These are phyloP conservation scores for Catharus bicknelli DNA, from an alignment of 2,113 vertebrate genomes.

Conservation along the genomic window DNA sequence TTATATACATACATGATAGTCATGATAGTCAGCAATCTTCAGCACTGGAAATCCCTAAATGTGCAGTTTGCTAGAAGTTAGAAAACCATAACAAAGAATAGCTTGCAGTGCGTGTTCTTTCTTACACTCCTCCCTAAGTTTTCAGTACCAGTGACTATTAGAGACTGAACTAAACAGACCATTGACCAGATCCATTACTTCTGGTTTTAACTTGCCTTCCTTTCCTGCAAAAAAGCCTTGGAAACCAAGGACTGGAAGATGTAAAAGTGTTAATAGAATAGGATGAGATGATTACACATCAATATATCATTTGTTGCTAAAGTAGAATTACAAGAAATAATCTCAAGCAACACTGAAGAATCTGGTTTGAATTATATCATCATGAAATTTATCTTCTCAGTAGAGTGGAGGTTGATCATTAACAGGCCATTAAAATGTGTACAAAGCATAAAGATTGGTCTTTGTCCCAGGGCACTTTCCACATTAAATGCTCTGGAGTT, in stretches of 20 bases:
- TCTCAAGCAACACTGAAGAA: not conserved
- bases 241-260: not conserved
- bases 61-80: not conserved
- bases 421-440: constrained; percentile 46
- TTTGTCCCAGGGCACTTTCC: constrained; percentile 55
- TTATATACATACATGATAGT: not conserved
- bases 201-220: not conserved
- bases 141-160: not conserved
- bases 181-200: not conserved
- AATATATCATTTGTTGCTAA: not conserved
- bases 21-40: not conserved
- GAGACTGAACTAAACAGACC: not conserved
- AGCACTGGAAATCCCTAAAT: not conserved
- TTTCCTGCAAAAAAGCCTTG: not conserved
- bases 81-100: not conserved
- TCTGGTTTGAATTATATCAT: not conserved
- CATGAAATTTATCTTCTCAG: not conserved
- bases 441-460: constrained; percentile 39
- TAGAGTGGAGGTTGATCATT: constrained; percentile 34
- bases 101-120: not conserved
- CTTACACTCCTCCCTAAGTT: not conserved
- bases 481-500: constrained; percentile 26
- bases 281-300: not conserved
- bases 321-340: not conserved
- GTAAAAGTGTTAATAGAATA: not conserved